These are phyloP conservation scores for Holacanthella duospinosa DNA, from an alignment of 2,888 invertebrate genomes.

Conservation along the genomic window DNA sequence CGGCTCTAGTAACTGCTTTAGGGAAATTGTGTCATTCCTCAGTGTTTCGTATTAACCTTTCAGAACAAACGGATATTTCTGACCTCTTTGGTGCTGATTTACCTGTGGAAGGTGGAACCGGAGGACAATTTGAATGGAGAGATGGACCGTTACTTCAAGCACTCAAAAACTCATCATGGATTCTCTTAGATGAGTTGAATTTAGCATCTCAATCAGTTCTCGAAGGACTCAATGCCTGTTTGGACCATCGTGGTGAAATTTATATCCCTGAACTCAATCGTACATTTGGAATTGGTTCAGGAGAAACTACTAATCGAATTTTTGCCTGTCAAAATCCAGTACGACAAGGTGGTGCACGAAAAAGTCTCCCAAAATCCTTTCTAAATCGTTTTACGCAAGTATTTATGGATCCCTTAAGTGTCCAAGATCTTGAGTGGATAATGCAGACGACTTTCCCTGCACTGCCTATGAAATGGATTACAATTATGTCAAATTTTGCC, in stretches of 20 bases:
- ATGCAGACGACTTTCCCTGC: constrained; percentile 54
- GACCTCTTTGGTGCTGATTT: constrained; percentile 97
- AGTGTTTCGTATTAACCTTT: constrained; percentile 74
- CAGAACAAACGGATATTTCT: constrained; percentile 96
- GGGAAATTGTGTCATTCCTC: constrained; percentile 23
- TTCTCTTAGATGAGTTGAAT: constrained; percentile 90
- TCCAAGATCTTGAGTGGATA: constrained; percentile 55
- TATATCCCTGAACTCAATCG: constrained; percentile 88
- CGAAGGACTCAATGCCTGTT: constrained; percentile 95
- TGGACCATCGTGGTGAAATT: constrained; percentile 93
- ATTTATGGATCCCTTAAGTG: constrained; percentile 50
- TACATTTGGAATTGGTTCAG: constrained; percentile 58
- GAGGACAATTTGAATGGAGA: constrained; percentile 86
- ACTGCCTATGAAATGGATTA: constrained; percentile 52
- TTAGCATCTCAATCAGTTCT: constrained; percentile 95
- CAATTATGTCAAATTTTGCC: constrained; percentile 69
- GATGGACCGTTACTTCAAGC: constrained; percentile 93
- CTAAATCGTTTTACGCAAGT: constrained; percentile 91
- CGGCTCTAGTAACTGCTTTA: constrained; percentile 62
- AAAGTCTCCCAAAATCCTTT: constrained; percentile 93
- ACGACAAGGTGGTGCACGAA: constrained; percentile 86
- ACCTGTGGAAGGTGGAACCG: constrained; percentile 74
- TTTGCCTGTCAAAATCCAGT: constrained; percentile 98
- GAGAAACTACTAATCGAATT: constrained; percentile 56
- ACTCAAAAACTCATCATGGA: constrained; percentile 86